These are phyloP conservation scores for Coenonympha arcania DNA, from an alignment of 2,888 invertebrate genomes.

Conservation along the genomic window DNA sequence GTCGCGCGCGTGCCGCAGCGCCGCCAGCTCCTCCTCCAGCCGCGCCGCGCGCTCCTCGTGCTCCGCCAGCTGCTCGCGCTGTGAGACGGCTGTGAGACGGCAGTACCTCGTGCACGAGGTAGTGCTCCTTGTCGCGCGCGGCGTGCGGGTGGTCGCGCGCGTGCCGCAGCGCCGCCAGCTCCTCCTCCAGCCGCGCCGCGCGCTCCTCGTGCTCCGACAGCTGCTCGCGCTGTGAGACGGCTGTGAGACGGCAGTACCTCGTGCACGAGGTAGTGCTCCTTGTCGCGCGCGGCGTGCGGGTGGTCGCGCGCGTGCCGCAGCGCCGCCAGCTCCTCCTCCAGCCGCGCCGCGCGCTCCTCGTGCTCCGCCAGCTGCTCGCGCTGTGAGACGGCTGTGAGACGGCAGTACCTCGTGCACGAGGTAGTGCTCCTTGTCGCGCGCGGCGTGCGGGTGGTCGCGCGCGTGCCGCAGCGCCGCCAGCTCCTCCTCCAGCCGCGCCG, in stretches of 20 bases:
- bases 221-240: too few relatives aligned
- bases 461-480: slow-evolving; percentile 83
- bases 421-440: slow-evolving; percentile 91
- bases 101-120: slow-evolving; percentile 87
- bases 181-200: slow-evolving; percentile 85
- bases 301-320: slow-evolving; percentile 85
- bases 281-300: slow-evolving; percentile 89
- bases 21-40: slow-evolving; percentile 86
- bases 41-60: slow-evolving; percentile 89
- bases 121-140: slow-evolving; percentile 90
- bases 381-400: too few relatives aligned
- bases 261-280: slow-evolving; percentile 90
- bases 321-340: slow-evolving; percentile 87
- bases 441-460: slow-evolving; percentile 89
- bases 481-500: slow-evolving; percentile 86
- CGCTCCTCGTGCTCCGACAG: slow-evolving; percentile 89
- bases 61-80: slow-evolving; percentile 85
- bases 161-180: slow-evolving; percentile 85
- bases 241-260: slow-evolving; percentile 80
- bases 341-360: slow-evolving; percentile 85
- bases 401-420: slow-evolving; percentile 85
- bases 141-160: slow-evolving; percentile 88
- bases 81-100: too few relatives aligned
- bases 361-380: slow-evolving; percentile 90
- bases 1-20: slow-evolving; percentile 82